Base-by-base conservation (phyloP, 2,113 vertebrate species). In the Bettongia penicillata region DNA sequence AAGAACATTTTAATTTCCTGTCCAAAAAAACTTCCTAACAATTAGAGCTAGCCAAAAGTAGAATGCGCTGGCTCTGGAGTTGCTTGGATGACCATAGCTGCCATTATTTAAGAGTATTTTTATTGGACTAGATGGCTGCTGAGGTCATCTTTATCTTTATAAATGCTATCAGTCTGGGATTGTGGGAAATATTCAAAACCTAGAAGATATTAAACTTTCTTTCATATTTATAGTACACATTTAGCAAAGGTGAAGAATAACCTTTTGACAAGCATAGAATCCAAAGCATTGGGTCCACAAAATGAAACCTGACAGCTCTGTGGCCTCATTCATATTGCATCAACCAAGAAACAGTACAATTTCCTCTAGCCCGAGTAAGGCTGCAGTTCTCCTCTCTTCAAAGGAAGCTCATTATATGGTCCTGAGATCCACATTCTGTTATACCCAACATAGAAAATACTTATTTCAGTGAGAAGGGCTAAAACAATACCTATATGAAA, bases 201-300 rank as follows among this genome's bases (percentile, higher is more conserved):
- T 43, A 23, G 68, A 19, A 84, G 68, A 23, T 84, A 84, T 84
- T 84, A 43, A 84, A 7, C n/a, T 84, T 90, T 90, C 77, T 84
- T 93, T 97, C 93, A 96, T 7, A 91, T 1, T 51, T 84, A 95
- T 10, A 26, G 14, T 89, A 4, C 43, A 95, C 49, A 95, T 92
- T 94, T 90, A 92, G 77, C 95, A 94, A 43, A 94, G 23, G 6
- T 48, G 31, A 95, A 91, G 90, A 43, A 19, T 84, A 43, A 43
- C n/a, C 68, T 43, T 92, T 49, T 22, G 0, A 95, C 28, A 90
- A 2, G 11, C 43, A 91, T 95, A 91, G 24, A 96, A 61, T 94
- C 24, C 68, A 95, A 93, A 95, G 31, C 37, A 89, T 26, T 61
- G 89, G 24, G 43, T 37, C n/a, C 90, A 93, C 93, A 49, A 97